phyloP scores from a whole-genome alignment of 2,113 vertebrate species.

The Pollimyrus isidori region DNA sequence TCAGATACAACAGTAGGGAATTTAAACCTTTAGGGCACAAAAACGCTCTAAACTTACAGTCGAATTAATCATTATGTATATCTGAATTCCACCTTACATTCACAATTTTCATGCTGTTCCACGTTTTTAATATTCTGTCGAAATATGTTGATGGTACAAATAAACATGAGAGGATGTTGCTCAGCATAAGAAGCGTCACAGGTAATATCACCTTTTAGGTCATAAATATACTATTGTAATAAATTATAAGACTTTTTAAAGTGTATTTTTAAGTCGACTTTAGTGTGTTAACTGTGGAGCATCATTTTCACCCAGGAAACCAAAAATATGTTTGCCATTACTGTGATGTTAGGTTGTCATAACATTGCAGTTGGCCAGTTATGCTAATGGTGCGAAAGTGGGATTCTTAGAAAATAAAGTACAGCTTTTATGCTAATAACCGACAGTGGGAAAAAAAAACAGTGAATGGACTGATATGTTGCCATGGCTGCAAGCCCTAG shows the following conservation, averaged over 20 bases:
- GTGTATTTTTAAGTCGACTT: not conserved
- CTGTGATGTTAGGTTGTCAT: not conserved
- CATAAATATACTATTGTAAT: not conserved
- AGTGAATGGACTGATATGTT: conserved; percentile 7
- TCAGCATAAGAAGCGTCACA: not conserved
- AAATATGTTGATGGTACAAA: not conserved
- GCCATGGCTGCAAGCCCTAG: conserved; percentile 7
- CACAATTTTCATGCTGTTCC: not conserved
- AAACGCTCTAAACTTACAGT: not conserved
- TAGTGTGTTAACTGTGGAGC: not conserved
- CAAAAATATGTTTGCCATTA: not conserved
- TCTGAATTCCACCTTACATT: not conserved
- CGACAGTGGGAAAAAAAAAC: not conserved
- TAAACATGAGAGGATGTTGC: not conserved
- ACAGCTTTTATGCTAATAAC: not conserved
- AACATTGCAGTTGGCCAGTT: not conserved
- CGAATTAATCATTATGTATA: not conserved
- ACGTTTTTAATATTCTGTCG: not conserved
- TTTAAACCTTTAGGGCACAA: not conserved
- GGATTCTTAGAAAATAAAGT: not conserved
- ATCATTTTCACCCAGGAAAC: not conserved
- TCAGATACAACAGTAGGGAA: not conserved
- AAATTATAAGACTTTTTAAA: not conserved
- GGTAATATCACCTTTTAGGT: not conserved
- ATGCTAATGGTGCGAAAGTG: not conserved